Percentiles rank a stretch among this genome's conserved stretches.
phyloP scores from a whole-genome alignment of 2,113 vertebrate genomes.

The Albula goreensis region DNA sequence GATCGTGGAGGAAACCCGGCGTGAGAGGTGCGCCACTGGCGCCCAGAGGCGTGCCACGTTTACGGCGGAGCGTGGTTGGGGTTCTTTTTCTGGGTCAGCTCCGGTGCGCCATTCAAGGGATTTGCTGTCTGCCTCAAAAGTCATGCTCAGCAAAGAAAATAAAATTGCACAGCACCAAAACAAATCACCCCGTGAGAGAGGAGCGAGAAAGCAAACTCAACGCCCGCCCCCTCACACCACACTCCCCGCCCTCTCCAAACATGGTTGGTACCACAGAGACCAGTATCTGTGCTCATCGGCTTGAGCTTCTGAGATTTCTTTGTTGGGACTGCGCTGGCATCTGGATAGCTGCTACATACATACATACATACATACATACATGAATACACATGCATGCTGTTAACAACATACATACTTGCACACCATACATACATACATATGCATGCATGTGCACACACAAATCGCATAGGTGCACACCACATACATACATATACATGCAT shows the following conservation, averaged over 20 bases:
- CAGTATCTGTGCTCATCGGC: no score
- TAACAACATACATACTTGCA: background rate
- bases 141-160: background rate
- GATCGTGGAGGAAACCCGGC: no score
- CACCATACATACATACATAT: background rate
- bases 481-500: background rate
- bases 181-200: background rate
- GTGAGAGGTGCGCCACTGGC: no score
- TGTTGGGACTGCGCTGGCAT: no score
- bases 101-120: background rate
- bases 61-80: no score
- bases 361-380: background rate
- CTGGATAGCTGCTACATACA: background rate
- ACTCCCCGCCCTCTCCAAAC: no score
- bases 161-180: background rate
- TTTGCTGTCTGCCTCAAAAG: background rate
- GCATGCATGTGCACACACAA: background rate
- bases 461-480: background rate
- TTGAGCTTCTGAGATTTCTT: no score
- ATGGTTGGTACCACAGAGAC: no score
- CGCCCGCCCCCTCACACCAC: no score
- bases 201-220: background rate
- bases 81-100: background rate
- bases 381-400: background rate
- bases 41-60: no score